Percentiles rank a stretch among this genome's conserved stretches.
Conservation (phyloP, 2,113 vertebrate species). For the Polypterus bichir region DNA sequence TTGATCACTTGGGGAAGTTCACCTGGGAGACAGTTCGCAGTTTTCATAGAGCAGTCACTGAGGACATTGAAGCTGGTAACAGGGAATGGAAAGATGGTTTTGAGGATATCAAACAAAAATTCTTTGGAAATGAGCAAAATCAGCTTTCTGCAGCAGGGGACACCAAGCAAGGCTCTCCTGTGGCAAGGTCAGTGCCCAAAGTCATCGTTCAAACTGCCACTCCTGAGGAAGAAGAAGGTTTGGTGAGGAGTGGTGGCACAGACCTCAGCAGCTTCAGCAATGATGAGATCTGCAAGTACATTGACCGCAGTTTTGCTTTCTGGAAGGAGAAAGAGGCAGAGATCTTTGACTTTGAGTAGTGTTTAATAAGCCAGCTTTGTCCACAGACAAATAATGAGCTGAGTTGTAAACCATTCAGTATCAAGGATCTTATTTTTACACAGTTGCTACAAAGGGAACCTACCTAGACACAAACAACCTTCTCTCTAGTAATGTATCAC, state of each 20-base stretch:
- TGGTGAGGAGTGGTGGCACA: conserved; percentile 15
- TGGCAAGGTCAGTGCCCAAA: conserved; percentile 33
- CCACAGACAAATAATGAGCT: no score
- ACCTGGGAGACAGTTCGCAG: conserved; percentile 71
- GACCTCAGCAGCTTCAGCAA: conserved; percentile 53
- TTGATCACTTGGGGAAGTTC: conserved; percentile 74
- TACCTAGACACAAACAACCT: no score
- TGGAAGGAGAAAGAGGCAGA: conserved; percentile 96
- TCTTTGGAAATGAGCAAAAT: conserved; percentile 50
- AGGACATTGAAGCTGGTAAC: conserved; percentile 74
- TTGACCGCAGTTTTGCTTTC: conserved; percentile 89
- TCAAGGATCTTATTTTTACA: no score
- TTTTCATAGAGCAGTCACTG: conserved; percentile 78
- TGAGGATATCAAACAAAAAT: conserved; percentile 77
- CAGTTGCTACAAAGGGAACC: no score
- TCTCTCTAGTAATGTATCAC: no score
- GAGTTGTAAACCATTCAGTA: no score
- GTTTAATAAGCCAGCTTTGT: conserved; percentile 5
- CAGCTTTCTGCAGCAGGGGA: conserved; percentile 13
- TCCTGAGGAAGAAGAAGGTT: conserved; percentile 26
- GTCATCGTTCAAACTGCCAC: conserved; percentile 33
- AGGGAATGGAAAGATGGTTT: conserved; percentile 78
- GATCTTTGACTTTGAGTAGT: conserved; percentile 73
- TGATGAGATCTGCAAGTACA: conserved; percentile 82
- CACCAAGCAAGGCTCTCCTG: conserved; percentile 29